Base-by-base conservation (phyloP, 2,113 vertebrate species). In the Crotalus viridis region DNA sequence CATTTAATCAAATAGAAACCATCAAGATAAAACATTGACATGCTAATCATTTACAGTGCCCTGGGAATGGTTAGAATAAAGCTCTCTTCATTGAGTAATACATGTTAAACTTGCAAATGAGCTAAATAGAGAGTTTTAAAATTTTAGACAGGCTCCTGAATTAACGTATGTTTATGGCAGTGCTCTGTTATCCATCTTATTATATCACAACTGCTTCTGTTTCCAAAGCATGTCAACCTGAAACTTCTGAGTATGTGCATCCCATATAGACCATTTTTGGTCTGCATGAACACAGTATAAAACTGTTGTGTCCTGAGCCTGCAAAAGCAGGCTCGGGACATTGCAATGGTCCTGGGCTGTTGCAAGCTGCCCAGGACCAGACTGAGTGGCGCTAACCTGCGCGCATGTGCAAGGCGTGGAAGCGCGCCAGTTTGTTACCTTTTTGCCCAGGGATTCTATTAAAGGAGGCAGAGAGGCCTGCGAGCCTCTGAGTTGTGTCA, bases 11-110 rank as follows among this genome's bases (percentile, higher is more conserved):
- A 88, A 89, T 91, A 91, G 89, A 90, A 92, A 87, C 90, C 88
- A 87, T 94, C 94, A 0, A 96, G 92, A 92, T 92, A 91, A 46
- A 95, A 93, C 74, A 93, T 74, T 95, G 94, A 95, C 94, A 93
- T 57, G 86, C 59, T 0, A 0, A 90, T 91, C 46, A 52, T 91
- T 94, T 93, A 81, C 57, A 91, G 88, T 61, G 89, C 93, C 91
- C 64, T 89, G 56, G 39, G 55, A 91, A 93, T 93, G 55, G 52
- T 0, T 1, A 17, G 6, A 95, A 90, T 46, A 90, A 92, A 39
- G 64, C 93, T 95, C 93, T 92, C 52, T 92, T 92, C 91, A 91
- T 89, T 88, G 46, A 87, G 69, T 86, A 91, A 95, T 92, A 88
- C 69, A 39, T 9, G 24, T 46, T 94, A 86, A 93, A 92, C 52